Conservation (phyloP, 2,113 vertebrate genomes). For the Orcinus orca region DNA sequence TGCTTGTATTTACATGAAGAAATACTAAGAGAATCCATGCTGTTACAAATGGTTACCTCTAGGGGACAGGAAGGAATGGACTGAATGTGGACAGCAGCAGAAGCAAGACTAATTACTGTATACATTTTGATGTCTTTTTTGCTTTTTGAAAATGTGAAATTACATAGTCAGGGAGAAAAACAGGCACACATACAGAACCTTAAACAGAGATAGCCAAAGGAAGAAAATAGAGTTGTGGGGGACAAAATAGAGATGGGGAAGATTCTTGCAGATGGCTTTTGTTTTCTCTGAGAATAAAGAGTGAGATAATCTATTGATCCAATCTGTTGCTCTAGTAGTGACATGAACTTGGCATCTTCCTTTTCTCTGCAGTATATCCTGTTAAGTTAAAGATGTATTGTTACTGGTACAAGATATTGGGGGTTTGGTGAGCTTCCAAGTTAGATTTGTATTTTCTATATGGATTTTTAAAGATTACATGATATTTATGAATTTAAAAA, state of each 20-base stretch:
- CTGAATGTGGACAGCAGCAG: not conserved
- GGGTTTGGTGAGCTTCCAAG: not conserved
- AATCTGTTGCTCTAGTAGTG: too few species aligned
- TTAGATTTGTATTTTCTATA: constrained; percentile 1
- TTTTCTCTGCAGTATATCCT: not conserved
- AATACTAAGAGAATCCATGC: not conserved
- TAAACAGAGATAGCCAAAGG: not conserved
- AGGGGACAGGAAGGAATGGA: not conserved
- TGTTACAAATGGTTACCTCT: not conserved
- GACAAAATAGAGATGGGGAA: not conserved
- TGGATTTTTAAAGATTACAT: not conserved
- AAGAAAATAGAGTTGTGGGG: not conserved
- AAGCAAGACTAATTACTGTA: not conserved
- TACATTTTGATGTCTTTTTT: not conserved
- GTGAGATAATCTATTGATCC: not conserved
- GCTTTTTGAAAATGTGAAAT: not conserved
- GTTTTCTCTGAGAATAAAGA: not conserved
- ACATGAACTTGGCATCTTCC: not conserved
- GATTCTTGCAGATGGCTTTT: not conserved
- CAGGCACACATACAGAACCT: not conserved
- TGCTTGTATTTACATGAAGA: not conserved
- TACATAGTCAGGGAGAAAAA: not conserved
- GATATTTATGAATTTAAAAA: constrained; percentile 15
- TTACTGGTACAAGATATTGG: not conserved
- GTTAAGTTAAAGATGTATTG: not conserved